A percentile compares a stretch with the other conserved stretches of the same genome.
phyloP scores from a whole-genome alignment of 2,113 vertebrate genomes.

The Castor canadensis region DNA sequence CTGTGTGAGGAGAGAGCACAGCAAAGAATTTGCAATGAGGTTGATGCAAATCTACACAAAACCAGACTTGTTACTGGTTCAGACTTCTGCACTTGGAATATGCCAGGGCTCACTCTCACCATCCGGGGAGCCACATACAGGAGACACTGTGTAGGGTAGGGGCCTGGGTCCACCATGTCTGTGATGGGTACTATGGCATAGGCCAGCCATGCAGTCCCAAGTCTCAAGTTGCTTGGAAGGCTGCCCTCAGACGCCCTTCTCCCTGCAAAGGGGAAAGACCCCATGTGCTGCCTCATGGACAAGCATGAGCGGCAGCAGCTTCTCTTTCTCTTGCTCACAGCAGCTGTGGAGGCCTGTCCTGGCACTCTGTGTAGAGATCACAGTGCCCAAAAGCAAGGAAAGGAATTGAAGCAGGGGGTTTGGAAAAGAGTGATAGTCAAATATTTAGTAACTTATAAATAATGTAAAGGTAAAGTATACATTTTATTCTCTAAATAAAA shows the following conservation, averaged over 20 bases:
- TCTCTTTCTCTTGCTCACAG: neutral
- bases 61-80: neutral
- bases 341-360: neutral
- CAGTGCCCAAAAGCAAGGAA: neutral
- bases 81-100: neutral
- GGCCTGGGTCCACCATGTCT: no score
- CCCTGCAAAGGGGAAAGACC: neutral
- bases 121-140: neutral
- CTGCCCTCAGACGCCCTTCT: neutral
- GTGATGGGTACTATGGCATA: neutral
- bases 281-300: neutral
- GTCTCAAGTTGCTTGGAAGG: neutral
- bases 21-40: neutral
- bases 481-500: neutral
- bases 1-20: neutral
- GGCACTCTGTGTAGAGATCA: neutral
- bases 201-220: neutral
- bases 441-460: neutral
- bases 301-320: neutral
- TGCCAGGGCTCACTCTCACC: neutral
- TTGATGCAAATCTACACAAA: neutral
- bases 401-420: neutral
- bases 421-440: neutral
- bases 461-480: neutral
- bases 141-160: neutral